Evolutionary conservation across 2,797 vertebrate species (phyloP), one percentile per base, ranked within the genome.

Genomic region (Gallinago stenura): DNA sequence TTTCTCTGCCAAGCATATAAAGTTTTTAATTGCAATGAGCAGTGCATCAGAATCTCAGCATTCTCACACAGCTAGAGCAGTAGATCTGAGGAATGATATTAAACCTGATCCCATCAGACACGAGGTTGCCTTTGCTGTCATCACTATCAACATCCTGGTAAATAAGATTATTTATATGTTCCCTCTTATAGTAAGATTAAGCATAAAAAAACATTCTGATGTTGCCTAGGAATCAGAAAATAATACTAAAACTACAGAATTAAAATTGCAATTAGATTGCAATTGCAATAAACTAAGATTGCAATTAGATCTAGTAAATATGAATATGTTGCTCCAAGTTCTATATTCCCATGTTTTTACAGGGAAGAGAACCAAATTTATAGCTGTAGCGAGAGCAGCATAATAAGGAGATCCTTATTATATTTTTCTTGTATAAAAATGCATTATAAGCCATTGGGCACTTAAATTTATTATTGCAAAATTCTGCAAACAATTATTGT

Each of bases 111-210:
- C 87, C 4, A 39, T 89, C 15, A 93, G 83, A 54, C 73, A 97
- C 13, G 94, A 93, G 35, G 50, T n/a, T 26, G 33, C 30, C 28
- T 93, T 83, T 60, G n/a, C 61, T 91, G 39, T 78, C 25, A 92
- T 95, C 37, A 94, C 37, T 30, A 25, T 95, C 26, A 71, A 89
- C 1, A 5, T 96, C 83, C 87, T 80, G 68, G 84, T 97, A 97
- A 96, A 94, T 82, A 65, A 62, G 9, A n/a, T 16, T 57, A 9
- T 35, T 68, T 78, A 3, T 48, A 53, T 58, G 16, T 33, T 51
- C 16, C 37, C 12, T 7, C 12, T 50, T 24, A 14, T 15, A 53
- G 10, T 43, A 57, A 15, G n/a, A 16, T 26, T 35, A 43, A 41
- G 7, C 7, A 64, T 5, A 33, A 64, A 54, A 37, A 37, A 78